Base-by-base conservation (phyloP, 2,113 vertebrate species). In the Centropristis striata region DNA sequence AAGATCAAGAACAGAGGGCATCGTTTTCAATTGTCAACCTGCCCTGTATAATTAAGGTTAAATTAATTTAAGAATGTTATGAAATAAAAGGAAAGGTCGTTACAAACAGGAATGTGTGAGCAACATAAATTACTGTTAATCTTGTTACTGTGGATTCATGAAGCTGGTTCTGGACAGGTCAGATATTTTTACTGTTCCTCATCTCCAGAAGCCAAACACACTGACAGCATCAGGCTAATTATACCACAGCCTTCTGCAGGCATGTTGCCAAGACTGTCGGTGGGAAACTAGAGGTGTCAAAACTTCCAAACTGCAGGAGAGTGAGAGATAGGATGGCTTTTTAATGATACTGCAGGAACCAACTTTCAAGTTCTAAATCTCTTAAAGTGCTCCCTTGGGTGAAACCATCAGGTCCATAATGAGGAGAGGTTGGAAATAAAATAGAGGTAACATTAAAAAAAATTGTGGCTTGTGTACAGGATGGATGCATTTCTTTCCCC, bases 201-300 rank as follows among this genome's bases (percentile, higher is more conserved):
- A 16, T 51, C 47, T 64, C 54, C 54, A 61, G 68, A 80, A 47
- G 23, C 69, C 65, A 28, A 32, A 73, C n/a, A 42, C 0, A 23
- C 75, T 80, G 83, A 84, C 83, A 86, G 78, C 75, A 74, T 69
- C 66, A 27, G 70, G 72, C 67, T 64, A 65, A 83, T 81, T 71
- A 68, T 41, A 84, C 76, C 82, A 76, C 65, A 79, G 46, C 71
- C 15, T 46, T 50, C 53, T 61, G 59, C 71, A 53, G 73, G n/a
- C 53, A 55, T 46, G 51, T 32, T 41, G 61, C 60, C 75, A 75
- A 53, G 27, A 49, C 9, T 57, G 73, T 51, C 14, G 2, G 23
- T 16, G 44, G 25, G 23, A 77, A 84, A 80, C 49, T 21, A 25
- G 60, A 69, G 13, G 49, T 78, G 67, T 86, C 75, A 78, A 82